These are phyloP conservation scores for Diaprepes abbreviatus DNA, from an alignment of 2,888 invertebrate species.

Conservation along the genomic window DNA sequence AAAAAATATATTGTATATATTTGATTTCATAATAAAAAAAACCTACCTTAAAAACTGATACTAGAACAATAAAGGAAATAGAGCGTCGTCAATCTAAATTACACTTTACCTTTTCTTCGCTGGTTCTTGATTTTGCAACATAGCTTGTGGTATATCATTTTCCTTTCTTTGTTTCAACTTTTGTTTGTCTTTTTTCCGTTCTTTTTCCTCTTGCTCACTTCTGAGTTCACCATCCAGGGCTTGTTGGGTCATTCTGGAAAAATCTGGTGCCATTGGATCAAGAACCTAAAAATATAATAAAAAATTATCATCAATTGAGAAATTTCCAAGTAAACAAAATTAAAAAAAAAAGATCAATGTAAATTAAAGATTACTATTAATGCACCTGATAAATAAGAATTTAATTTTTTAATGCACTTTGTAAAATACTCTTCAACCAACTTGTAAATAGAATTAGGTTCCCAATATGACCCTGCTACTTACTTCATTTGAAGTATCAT, in stretches of 20 bases:
- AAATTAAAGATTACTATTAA: too few relatives aligned
- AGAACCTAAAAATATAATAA: conserved; percentile 67
- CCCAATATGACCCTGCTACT: too few relatives aligned
- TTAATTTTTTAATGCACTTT: too few relatives aligned
- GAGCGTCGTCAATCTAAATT: not conserved
- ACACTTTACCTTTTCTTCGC: conserved; percentile 79
- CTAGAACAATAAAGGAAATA: too few relatives aligned
- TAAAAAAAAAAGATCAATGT: not conserved
- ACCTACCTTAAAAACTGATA: too few relatives aligned
- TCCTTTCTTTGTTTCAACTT: conserved; percentile 96
- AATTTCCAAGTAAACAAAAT: not conserved
- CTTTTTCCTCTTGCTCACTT: conserved; percentile 93
- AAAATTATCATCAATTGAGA: not conserved
- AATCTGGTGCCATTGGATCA: conserved; percentile 91
- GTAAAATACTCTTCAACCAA: too few relatives aligned
- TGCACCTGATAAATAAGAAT: too few relatives aligned
- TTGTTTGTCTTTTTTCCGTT: conserved; percentile 94
- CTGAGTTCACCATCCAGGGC: conserved; percentile 93
- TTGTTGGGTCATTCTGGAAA: conserved; percentile 90
- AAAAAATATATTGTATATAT: not conserved
- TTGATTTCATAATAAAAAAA: too few relatives aligned
- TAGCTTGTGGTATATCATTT: conserved; percentile 92
- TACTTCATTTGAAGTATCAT: conserved; percentile 90
- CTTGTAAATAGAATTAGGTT: too few relatives aligned
- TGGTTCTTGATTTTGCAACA: conserved; percentile 90